These are phyloP conservation scores for Platypus cylindrus DNA, from an alignment of 2,888 invertebrate genomes.

Conservation along the genomic window DNA sequence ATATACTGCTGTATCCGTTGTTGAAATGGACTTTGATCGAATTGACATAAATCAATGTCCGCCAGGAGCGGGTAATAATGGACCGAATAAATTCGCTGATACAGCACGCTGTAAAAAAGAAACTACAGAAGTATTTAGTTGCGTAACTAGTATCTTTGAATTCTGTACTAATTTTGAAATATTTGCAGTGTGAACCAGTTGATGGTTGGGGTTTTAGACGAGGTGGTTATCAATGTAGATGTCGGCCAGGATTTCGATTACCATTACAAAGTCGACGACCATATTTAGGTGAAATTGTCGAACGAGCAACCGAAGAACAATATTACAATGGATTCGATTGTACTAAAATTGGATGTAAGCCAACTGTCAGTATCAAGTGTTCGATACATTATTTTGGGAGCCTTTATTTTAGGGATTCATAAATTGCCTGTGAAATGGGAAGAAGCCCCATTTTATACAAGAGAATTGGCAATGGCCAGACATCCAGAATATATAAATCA, in stretches of 20 bases:
- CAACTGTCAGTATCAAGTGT: no score
- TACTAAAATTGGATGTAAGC: slow-evolving; percentile 79
- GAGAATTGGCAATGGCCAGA: slow-evolving; percentile 61
- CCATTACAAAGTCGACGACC: slow-evolving; percentile 81
- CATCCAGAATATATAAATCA: slow-evolving; percentile 64
- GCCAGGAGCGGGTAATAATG: slow-evolving; percentile 71
- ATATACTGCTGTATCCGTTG: slow-evolving; percentile 81
- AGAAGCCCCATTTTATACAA: slow-evolving; percentile 52
- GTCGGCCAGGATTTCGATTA: slow-evolving; percentile 76
- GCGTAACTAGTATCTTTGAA: background rate
- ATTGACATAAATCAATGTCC: slow-evolving; percentile 98
- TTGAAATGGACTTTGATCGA: slow-evolving; percentile 93
- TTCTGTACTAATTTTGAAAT: no score
- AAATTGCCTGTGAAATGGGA: slow-evolving; percentile 76
- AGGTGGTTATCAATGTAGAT: slow-evolving; percentile 91
- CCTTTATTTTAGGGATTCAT: slow-evolving; percentile 67
- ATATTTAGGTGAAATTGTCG: slow-evolving; percentile 86
- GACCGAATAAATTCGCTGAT: slow-evolving; percentile 77
- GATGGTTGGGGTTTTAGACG: slow-evolving; percentile 93
- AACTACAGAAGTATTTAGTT: slow-evolving; percentile 61
- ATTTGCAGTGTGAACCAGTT: slow-evolving; percentile 82
- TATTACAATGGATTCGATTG: slow-evolving; percentile 91
- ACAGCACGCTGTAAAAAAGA: slow-evolving; percentile 85
- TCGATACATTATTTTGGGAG: slow-evolving; percentile 1
- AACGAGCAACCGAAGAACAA: slow-evolving; percentile 83